Evolutionary conservation across 2,113 vertebrate genomes (phyloP), one percentile per base, ranked within the genome.

Genomic region (Lycaon pictus): DNA sequence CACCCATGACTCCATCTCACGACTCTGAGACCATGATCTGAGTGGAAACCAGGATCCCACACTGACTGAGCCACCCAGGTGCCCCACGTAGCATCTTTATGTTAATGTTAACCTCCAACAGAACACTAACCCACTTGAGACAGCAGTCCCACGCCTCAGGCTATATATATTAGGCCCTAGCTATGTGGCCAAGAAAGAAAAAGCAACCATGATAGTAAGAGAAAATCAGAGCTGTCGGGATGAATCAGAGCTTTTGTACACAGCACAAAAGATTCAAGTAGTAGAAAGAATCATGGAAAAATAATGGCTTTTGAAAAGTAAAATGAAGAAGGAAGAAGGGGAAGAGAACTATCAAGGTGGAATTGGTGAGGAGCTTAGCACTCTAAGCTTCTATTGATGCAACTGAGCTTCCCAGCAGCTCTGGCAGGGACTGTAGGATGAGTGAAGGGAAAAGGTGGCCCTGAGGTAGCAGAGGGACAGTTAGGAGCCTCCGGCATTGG

Each of bases 251-350:
- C 20, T 22, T 62, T 53, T 51, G 48, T 23, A 53, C 1, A 32
- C 0, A 76, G 15, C 58, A 93, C n/a, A 65, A 89, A 63, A 76
- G 48, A 63, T 23, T 76, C 58, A 63, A 19, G 48, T 4, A 53
- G 62, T 58, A 84, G 76, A 76, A 95, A 85, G 80, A 85, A 88
- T 71, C 2, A 0, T 37, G 20, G 37, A 3, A 17, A 93, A 91
- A 74, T 9, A 80, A 63, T 12, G 10, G 37, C 56, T 90, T 90
- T 67, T 55, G 89, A 25, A 87, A 85, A 69, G 95, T 76, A 87
- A 56, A 19, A 43, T 25, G 51, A 94, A 55, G 37, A 23, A 58
- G 25, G 51, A 8, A 76, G 65, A 62, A 84, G n/a, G 65, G 77
- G 74, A n/a, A 3, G 55, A 58, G 56, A 86, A 87, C 77, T 17